These are phyloP conservation scores for Clostera curtula DNA, from an alignment of 2,888 invertebrate genomes.

Conservation along the genomic window DNA sequence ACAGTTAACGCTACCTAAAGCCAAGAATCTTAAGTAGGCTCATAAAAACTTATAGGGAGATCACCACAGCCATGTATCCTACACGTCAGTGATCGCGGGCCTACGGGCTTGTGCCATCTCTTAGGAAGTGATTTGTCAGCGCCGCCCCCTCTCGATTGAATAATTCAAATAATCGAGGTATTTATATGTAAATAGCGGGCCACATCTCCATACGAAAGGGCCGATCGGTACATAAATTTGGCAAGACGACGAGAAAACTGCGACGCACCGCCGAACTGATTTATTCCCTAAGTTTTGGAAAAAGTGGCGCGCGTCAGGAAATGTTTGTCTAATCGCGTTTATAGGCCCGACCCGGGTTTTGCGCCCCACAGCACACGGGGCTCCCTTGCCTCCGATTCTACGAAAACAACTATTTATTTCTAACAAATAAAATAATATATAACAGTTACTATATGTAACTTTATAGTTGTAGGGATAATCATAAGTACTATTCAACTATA, in stretches of 20 bases:
- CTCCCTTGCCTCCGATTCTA: constrained; percentile 25
- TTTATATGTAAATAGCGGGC: constrained; percentile 74
- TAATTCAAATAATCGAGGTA: constrained; percentile 76
- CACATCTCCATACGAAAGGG: constrained; percentile 75
- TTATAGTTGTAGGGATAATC: too few species aligned
- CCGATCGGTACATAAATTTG: constrained; percentile 75
- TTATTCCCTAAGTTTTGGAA: constrained; percentile 71
- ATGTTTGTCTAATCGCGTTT: constrained; percentile 74
- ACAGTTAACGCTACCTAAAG: constrained; percentile 21
- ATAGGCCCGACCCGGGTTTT: constrained; percentile 57
- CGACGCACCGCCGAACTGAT: constrained; percentile 72
- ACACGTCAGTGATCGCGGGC: constrained; percentile 58
- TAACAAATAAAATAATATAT: too few species aligned
- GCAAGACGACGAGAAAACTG: constrained; percentile 72
- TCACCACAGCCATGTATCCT: constrained; percentile 30
- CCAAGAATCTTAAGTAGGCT: constrained; percentile 24
- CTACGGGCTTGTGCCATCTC: constrained; percentile 67
- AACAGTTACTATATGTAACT: too few species aligned
- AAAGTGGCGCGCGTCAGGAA: constrained; percentile 71
- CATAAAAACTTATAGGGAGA: constrained; percentile 35
- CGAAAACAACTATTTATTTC: constrained; percentile 16
- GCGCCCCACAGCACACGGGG: constrained; percentile 52
- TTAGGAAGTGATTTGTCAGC: constrained; percentile 74
- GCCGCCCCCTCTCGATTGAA: constrained; percentile 75
- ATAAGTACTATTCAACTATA: too few species aligned